phyloP scores from a whole-genome alignment of 2,888 invertebrate genomes.

The Anticlea derivata region DNA sequence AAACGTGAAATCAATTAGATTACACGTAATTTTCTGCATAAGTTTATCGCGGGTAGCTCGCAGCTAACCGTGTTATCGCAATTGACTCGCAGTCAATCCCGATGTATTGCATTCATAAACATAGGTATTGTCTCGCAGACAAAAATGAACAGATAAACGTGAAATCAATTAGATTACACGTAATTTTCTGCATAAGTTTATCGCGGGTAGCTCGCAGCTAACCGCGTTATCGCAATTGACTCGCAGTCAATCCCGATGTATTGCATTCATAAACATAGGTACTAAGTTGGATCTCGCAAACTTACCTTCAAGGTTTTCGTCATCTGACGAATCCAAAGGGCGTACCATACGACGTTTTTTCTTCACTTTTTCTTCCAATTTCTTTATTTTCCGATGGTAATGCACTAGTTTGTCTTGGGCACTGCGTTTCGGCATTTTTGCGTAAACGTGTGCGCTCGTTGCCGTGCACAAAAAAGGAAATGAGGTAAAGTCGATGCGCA shows the following conservation, averaged over 20 bases:
- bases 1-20: not conserved
- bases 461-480: not conserved
- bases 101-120: no score
- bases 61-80: no score
- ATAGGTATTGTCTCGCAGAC: no score
- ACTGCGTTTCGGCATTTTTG: not conserved
- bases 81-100: no score
- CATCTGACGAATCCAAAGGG: not conserved
- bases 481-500: not conserved
- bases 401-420: not conserved
- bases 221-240: constrained; percentile 7
- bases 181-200: no score
- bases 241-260: constrained; percentile 11
- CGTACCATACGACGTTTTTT: not conserved
- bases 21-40: not conserved
- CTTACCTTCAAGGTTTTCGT: not conserved
- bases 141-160: no score
- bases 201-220: not conserved
- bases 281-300: not conserved
- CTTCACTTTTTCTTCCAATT: not conserved
- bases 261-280: not conserved
- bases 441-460: not conserved
- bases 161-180: no score
- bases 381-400: not conserved
- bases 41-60: no score